These are phyloP conservation scores for Lasioglossum leucozonium DNA, from an alignment of 2,888 invertebrate species.

Conservation along the genomic window DNA sequence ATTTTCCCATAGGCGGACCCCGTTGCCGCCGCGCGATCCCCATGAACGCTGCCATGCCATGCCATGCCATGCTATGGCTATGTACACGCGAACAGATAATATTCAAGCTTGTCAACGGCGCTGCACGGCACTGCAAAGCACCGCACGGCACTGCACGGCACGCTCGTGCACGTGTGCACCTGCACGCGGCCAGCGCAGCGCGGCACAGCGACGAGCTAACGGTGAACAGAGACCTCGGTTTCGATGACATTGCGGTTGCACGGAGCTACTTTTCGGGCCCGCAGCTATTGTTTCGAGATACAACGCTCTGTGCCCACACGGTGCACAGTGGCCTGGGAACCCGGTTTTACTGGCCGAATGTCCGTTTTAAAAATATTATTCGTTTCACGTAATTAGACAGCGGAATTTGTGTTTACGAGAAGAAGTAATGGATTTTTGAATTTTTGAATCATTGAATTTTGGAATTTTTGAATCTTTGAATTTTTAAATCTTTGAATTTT, in stretches of 20 bases:
- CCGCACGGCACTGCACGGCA: slow-evolving; percentile 20
- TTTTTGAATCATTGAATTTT: too few species aligned
- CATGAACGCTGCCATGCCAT: background rate
- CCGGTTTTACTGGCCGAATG: too few species aligned
- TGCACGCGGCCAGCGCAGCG: slow-evolving; percentile 19
- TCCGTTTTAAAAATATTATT: too few species aligned
- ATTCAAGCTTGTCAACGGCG: slow-evolving; percentile 55
- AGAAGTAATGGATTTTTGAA: too few species aligned
- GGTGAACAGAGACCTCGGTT: slow-evolving; percentile 40
- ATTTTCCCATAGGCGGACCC: slow-evolving; percentile 77
- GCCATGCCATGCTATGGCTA: background rate
- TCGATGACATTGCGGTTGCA: slow-evolving; percentile 37
- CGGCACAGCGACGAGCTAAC: slow-evolving; percentile 39
- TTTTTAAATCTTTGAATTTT: too few species aligned
- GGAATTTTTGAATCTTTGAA: too few species aligned
- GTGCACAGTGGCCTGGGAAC: too few species aligned
- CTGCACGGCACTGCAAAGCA: slow-evolving; percentile 19
- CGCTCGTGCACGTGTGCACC: slow-evolving; percentile 48
- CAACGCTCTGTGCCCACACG: background rate
- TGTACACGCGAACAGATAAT: slow-evolving; percentile 60
- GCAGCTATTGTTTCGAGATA: background rate
- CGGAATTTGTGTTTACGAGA: too few species aligned
- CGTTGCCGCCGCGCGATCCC: slow-evolving; percentile 49
- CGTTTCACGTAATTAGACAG: too few species aligned
- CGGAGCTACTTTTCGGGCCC: slow-evolving; percentile 2